Base-by-base conservation (phyloP, 92 coral and sea anemone species). In the Umimayanthus chanpuru region DNA sequence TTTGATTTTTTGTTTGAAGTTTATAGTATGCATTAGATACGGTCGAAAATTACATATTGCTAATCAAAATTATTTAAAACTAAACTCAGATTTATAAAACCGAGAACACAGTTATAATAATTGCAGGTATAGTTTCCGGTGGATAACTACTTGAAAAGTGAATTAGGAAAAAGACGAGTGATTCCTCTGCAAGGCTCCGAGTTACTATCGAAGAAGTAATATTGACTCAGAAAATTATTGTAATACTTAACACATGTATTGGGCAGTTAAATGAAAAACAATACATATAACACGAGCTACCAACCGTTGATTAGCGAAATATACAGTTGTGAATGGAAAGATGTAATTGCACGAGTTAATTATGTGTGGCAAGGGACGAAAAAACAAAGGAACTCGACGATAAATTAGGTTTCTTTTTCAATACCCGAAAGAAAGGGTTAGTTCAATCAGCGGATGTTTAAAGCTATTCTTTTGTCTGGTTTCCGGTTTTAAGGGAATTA, bases 401-500 rank as follows among this genome's bases (percentile, higher is more conserved):
- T 44, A 30, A 41, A 44, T 71, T 68, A 49, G 41, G 10, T 29
- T 71, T 70, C 15, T 41, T 28, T 70, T 49, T 66, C 26, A 30
- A 70, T 28, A 26, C 66, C 9, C 41, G 1, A 47, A 43, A 83
- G 26, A 83, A 83, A 70, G 67, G 78, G 41, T 25, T 49, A 39
- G 53, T 39, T 75, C 3, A 43, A 75, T 39, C 29, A 44, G 41
- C 28, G 2, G 29, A 70, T 15, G 25, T 29, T 26, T 82, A 44
- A 82, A 64, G 58, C 47, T 25, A 66, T 65, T 82, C 14, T 43
- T 39, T 82, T 68, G 61, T 70, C 15, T 15, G 41, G 29, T 83
- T 70, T 83, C 78, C 64, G 87, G 87, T 50, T 26, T 71, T 68
- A 8, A 83, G 87, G 73, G 87, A 83, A 23, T 68, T 68, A 83